Evolutionary conservation across 2,797 vertebrate genomes (phyloP).

Genomic region (Melanogrammus aeglefinus): DNA sequence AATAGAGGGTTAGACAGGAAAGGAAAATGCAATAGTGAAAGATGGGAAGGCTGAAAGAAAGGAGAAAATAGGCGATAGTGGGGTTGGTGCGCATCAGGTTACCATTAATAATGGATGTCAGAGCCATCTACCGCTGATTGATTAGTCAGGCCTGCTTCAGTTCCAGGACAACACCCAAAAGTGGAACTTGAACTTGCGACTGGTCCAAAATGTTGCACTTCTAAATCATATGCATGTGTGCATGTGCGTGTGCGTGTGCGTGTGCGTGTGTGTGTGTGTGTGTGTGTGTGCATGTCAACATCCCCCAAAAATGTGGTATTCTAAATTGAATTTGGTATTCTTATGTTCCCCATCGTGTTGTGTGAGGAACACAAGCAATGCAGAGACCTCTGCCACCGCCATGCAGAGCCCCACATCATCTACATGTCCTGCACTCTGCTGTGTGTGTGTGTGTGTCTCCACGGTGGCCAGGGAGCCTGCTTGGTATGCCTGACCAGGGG

Average conservation of each 20-base stretch:
- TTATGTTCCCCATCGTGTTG: neutral
- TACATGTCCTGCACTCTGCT: neutral
- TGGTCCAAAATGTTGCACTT: conserved; percentile 43
- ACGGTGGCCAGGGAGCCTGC: conserved; percentile 20
- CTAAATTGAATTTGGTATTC: too few relatives aligned
- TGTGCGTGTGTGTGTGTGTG: neutral
- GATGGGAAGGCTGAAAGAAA: conserved; percentile 42
- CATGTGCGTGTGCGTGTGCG: neutral
- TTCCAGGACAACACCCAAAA: conserved; percentile 61
- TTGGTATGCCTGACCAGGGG: conserved; percentile 45
- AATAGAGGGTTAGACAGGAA: conserved; percentile 22
- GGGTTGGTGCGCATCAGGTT: conserved; percentile 64
- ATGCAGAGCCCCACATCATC: neutral
- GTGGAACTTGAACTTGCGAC: conserved; percentile 56
- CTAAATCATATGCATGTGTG: conserved; percentile 6
- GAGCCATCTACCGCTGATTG: conserved; percentile 65
- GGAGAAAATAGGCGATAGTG: conserved; percentile 49
- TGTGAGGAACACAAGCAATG: neutral
- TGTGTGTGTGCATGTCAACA: conserved; percentile 1
- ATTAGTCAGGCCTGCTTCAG: conserved; percentile 69
- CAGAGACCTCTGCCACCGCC: neutral
- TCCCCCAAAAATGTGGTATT: neutral
- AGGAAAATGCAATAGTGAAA: conserved; percentile 40
- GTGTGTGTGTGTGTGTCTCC: conserved; percentile 19
- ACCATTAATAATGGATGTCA: conserved; percentile 77